Base-by-base conservation (phyloP, 2,888 invertebrate species). In the Ptychoptera contaminata region DNA sequence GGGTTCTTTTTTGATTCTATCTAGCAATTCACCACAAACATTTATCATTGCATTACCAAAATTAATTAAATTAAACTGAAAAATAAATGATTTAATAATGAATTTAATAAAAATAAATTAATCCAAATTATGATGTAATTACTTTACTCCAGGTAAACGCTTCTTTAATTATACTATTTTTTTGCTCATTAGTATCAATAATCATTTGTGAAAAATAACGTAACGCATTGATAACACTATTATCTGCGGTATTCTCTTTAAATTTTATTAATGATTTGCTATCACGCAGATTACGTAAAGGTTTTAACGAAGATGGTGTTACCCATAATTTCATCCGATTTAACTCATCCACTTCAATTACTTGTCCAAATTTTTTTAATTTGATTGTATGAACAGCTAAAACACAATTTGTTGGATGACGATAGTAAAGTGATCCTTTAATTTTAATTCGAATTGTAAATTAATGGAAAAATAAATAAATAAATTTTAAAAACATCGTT, bases 371-470 rank as follows among this genome's bases (percentile, higher is more conserved):
- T 43, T 70, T 62, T 44, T 70, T 61, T 8, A 76, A 67, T 53
- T 69, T 70, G 8, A 77, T 69, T 2, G 71, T 67, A 57, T 77
- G 76, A 2, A 70, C 65, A 0, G 74, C 75, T 44, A 75, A 55
- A 5, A 7, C 23, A 23, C 3, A 23, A 23, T 23, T 23, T 23
- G 23, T 23, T 23, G 23, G 23, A 5, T 3, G 23, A 23, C 23
- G 23, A 23, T 23, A 23, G 7, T n/a, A n/a, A n/a, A n/a, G n/a
- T n/a, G n/a, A n/a, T n/a, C n/a, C n/a, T n/a, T n/a, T n/a, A n/a
- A n/a, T n/a, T n/a, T n/a, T n/a, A n/a, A n/a, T n/a, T n/a, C n/a
- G n/a, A n/a, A n/a, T n/a, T n/a, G n/a, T n/a, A n/a, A n/a, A n/a
- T n/a, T n/a, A n/a, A n/a, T n/a, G n/a, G n/a, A n/a, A n/a, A n/a